Conservation (phyloP, 2,888 invertebrate genomes). For the Hemaris fuciformis region DNA sequence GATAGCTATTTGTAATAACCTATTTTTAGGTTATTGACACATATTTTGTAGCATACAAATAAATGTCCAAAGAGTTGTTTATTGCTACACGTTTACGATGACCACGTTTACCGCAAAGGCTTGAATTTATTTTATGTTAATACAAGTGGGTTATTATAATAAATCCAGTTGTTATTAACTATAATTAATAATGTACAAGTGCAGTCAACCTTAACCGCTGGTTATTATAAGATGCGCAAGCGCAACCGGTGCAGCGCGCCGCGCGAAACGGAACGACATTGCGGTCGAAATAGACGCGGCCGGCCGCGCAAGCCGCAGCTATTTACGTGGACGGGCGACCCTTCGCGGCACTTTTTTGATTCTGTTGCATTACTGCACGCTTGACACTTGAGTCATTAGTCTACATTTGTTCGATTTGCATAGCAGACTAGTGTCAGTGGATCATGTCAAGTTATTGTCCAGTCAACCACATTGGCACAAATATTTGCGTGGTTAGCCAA, state of each 20-base stretch:
- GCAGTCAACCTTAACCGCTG: slow-evolving; percentile 36
- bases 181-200: neutral
- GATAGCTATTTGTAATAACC: too few relatives aligned
- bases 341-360: slow-evolving; percentile 20
- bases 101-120: too few relatives aligned
- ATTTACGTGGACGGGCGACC: slow-evolving; percentile 30
- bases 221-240: slow-evolving; percentile 45
- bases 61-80: too few relatives aligned
- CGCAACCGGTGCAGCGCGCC: slow-evolving; percentile 37
- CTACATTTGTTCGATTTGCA: neutral
- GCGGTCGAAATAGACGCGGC: slow-evolving; percentile 48
- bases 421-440: neutral
- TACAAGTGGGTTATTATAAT: too few relatives aligned
- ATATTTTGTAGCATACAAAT: too few relatives aligned
- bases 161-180: too few relatives aligned
- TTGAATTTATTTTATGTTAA: too few relatives aligned
- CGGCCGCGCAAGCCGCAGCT: slow-evolving; percentile 25
- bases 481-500: too few relatives aligned
- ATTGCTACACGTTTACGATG: too few relatives aligned
- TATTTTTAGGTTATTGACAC: too few relatives aligned
- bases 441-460: neutral
- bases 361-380: slow-evolving; percentile 18
- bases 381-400: neutral
- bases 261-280: slow-evolving; percentile 41
- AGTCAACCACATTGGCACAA: too few relatives aligned